Evolutionary conservation across 2,888 invertebrate genomes (phyloP).

Genomic region (Girardia tigrina): DNA sequence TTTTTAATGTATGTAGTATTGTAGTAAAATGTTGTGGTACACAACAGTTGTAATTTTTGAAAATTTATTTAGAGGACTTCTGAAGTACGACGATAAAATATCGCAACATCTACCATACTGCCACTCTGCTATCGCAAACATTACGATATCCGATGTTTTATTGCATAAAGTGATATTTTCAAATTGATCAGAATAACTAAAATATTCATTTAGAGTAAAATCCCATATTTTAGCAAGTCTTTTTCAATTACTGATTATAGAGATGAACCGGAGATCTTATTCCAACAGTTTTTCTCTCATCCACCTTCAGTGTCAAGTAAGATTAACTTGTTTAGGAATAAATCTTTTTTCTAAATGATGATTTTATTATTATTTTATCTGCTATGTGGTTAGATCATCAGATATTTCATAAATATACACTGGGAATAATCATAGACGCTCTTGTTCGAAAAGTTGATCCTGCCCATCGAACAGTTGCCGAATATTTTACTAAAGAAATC

Average conservation of each 20-base stretch:
- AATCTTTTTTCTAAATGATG: neutral
- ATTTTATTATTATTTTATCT: neutral
- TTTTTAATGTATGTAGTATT: too few species aligned
- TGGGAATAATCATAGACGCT: neutral
- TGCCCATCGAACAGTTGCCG: neutral
- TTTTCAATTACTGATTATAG: slow-evolving; percentile 2
- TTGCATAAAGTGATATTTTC: neutral
- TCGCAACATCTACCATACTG: neutral
- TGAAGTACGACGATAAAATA: neutral
- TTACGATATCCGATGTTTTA: neutral
- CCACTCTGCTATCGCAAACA: neutral
- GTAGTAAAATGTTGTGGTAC: too few species aligned
- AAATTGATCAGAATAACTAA: neutral
- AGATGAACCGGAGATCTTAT: neutral
- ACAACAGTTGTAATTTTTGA: too few species aligned
- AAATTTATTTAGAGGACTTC: neutral
- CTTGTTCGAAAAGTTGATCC: neutral
- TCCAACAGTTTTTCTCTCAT: neutral
- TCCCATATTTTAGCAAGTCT: neutral
- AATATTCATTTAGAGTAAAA: neutral
- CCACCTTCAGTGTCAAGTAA: neutral
- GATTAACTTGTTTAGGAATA: neutral
- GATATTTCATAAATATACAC: slow-evolving; percentile 1
- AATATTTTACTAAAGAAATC: neutral
- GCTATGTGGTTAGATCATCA: neutral